Evolutionary conservation across 2,888 invertebrate genomes (phyloP), one percentile per base, ranked within the genome.

Genomic region (Lydus trimaculatus): DNA sequence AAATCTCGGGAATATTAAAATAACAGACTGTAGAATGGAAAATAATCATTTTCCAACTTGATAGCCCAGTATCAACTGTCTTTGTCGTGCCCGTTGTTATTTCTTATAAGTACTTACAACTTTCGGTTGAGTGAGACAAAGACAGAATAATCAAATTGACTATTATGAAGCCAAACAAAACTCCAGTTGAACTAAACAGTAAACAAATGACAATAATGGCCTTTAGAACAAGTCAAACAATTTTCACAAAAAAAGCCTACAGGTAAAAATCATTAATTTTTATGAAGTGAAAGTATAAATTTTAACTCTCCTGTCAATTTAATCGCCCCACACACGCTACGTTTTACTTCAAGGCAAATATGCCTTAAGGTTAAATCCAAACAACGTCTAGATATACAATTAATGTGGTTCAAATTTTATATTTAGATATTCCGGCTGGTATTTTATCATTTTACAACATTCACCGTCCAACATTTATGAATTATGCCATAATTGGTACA

Each of bases 361-460:
- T 17, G 17, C 43, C 43, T 43, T 43, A 4, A 17, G 8, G 17
- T n/a, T 17, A 43, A 43, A 43, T n/a, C n/a, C n/a, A n/a, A n/a
- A 17, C 8, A 43, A 15, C 36, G 36, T 15, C 36, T 13, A 36
- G 5, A 1, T 5, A 36, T 15, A 7, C 43, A 43, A 43, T 59
- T 59, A 59, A 23, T 9, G 8, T 11, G 15, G 9, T 7, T 15
- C 8, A 8, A 9, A 58, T 31, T 31, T 31, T 31, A n/a, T 23
- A 1, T 65, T 8, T 61, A 96, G 95, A 94, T 84, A 94, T 95
- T 85, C 95, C 95, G 0, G 95, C 95, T 75, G 95, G 95, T 70
- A 94, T 95, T 73, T 87, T 96, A 1, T 95, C 95, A 87, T 95
- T 95, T 88, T 96, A 95, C 86, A 91, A 91, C 58, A 92, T 92